These are phyloP conservation scores for Xerus inauris DNA, from an alignment of 2,113 vertebrate genomes.

Conservation along the genomic window DNA sequence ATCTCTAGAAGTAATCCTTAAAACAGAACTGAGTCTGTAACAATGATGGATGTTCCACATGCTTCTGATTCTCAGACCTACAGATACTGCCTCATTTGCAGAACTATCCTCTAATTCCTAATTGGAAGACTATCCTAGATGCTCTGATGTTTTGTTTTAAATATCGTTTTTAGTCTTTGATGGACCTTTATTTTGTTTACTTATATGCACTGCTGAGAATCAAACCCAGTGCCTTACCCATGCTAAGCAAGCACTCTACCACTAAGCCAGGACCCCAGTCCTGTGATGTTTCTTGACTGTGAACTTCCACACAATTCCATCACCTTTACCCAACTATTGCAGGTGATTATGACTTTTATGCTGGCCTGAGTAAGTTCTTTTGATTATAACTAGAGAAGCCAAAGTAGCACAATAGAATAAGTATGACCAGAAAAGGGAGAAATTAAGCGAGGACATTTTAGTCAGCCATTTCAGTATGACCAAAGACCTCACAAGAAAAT, in stretches of 20 bases:
- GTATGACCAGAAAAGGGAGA: neutral
- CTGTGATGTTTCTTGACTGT: neutral
- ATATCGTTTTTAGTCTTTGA: no score
- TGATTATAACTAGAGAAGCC: neutral
- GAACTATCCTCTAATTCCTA: neutral
- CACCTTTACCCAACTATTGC: neutral
- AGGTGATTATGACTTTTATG: neutral
- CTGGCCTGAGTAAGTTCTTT: neutral
- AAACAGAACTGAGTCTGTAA: neutral
- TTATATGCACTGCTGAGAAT: no score
- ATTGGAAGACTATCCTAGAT: neutral
- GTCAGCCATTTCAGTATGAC: no score
- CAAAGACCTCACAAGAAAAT: no score
- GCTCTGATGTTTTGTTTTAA: neutral
- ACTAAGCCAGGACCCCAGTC: no score
- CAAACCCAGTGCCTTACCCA: no score
- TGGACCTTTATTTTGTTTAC: no score
- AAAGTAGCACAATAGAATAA: neutral
- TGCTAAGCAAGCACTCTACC: no score
- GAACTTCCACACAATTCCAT: neutral
- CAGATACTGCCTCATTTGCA: neutral
- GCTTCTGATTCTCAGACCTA: neutral
- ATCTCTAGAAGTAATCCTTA: neutral
- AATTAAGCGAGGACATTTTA: neutral
- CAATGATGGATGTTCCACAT: neutral